Evolutionary conservation across 2,888 invertebrate genomes (phyloP).

Genomic region (Tetrapedia diversipes): DNA sequence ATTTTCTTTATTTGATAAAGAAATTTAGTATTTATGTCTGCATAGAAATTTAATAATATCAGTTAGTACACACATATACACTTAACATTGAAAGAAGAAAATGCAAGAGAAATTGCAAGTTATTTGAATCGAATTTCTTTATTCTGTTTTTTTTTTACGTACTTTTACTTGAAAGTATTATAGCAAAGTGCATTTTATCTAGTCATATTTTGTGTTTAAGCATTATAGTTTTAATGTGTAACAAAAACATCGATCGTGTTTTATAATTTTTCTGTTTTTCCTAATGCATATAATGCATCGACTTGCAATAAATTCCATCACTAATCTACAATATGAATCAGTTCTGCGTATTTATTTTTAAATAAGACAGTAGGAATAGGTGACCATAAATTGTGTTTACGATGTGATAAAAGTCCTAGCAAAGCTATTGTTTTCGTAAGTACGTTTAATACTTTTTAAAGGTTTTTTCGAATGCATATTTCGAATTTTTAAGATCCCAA

Average conservation of each 20-base stretch:
- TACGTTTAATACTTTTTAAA: constrained; percentile 14
- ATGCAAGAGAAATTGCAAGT: background rate
- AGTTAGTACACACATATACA: constrained; percentile 1
- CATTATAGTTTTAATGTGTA: constrained; percentile 43
- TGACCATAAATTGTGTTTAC: constrained; percentile 23
- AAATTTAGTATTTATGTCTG: constrained; percentile 17
- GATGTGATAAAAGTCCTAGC: constrained; percentile 28
- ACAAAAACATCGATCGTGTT: constrained; percentile 6
- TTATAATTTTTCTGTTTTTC: constrained; percentile 3
- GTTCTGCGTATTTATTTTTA: constrained; percentile 14
- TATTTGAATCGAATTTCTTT: background rate
- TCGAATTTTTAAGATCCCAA: constrained; percentile 18
- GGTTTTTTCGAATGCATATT: constrained; percentile 5
- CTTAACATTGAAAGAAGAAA: background rate
- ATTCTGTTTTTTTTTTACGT: background rate
- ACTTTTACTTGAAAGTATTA: constrained; percentile 48
- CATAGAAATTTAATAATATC: constrained; percentile 9
- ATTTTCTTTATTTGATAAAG: background rate
- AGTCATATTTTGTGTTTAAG: constrained; percentile 48
- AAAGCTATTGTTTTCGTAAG: constrained; percentile 20
- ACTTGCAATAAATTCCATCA: constrained; percentile 1
- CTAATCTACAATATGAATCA: constrained; percentile 14
- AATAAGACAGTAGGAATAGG: constrained; percentile 26
- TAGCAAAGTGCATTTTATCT: constrained; percentile 50
- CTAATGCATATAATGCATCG: background rate